Evolutionary conservation across 2,888 invertebrate genomes (phyloP).

Genomic region (Drosophila paranaensis): DNA sequence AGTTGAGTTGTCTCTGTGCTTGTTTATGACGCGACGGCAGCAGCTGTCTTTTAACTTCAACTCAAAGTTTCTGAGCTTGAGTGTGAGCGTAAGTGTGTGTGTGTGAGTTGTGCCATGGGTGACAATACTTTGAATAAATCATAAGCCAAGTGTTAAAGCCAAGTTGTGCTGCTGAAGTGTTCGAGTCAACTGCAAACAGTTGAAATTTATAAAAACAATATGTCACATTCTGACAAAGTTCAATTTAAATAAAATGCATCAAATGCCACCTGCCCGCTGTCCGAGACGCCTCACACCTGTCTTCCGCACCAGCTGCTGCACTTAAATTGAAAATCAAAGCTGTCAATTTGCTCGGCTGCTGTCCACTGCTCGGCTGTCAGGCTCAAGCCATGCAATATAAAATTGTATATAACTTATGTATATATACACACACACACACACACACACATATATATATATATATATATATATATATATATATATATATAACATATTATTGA

Average conservation of each 20-base stretch:
- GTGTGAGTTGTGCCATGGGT: not conserved
- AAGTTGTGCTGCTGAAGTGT: constrained; percentile 49
- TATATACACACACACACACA: too few relatives aligned
- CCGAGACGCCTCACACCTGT: constrained; percentile 36
- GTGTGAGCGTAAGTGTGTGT: not conserved
- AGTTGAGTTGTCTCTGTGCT: constrained; percentile 21
- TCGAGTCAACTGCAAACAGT: constrained; percentile 8
- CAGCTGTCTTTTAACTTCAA: constrained; percentile 58
- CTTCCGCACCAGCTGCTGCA: constrained; percentile 57
- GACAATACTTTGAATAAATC: constrained; percentile 77
- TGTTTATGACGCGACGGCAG: constrained; percentile 60
- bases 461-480: too few relatives aligned
- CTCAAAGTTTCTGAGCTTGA: constrained; percentile 47
- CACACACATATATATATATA: not conserved
- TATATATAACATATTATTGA: constrained; percentile 4
- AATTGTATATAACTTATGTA: not conserved
- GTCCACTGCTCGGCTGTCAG: constrained; percentile 61
- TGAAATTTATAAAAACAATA: constrained; percentile 12
- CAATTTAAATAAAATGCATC: constrained; percentile 41
- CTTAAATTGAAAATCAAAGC: constrained; percentile 74
- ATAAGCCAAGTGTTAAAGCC: constrained; percentile 53
- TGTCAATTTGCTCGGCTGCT: constrained; percentile 62
- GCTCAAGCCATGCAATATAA: constrained; percentile 60
- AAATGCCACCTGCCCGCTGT: constrained; percentile 7
- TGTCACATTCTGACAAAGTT: constrained; percentile 27